Evolutionary conservation across 2,797 vertebrate species (phyloP).

Genomic region (Urophycis tenuis): DNA sequence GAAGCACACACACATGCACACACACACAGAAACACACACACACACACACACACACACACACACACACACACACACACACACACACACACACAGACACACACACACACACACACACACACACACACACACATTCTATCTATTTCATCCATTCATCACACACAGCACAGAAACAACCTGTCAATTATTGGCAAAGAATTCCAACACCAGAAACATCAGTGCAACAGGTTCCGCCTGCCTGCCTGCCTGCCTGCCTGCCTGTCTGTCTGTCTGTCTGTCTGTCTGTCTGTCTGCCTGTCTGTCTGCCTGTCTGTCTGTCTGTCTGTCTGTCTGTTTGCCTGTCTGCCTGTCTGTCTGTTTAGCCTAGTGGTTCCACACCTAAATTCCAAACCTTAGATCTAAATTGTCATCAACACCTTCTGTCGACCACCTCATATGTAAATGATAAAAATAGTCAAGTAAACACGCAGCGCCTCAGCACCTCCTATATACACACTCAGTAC

Average conservation of each 20-base stretch:
- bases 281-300: neutral
- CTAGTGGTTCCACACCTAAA: too few relatives aligned
- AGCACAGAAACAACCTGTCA: neutral
- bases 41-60: neutral
- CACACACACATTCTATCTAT: neutral
- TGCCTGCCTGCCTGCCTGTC: neutral
- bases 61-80: slow-evolving; percentile 3
- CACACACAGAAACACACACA: neutral
- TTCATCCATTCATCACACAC: neutral
- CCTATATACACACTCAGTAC: too few relatives aligned
- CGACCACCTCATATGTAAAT: too few relatives aligned
- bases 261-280: neutral
- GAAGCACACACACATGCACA: too few relatives aligned
- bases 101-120: neutral
- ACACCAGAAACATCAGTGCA: neutral
- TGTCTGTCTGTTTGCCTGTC: neutral
- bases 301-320: neutral
- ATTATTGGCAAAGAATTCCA: neutral
- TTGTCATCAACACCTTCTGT: too few relatives aligned
- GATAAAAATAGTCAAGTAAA: too few relatives aligned
- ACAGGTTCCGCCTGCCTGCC: neutral
- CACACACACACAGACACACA: neutral
- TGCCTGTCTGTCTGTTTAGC: too few relatives aligned
- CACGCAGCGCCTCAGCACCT: too few relatives aligned
- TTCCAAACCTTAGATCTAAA: too few relatives aligned